A percentile compares a stretch with the other conserved stretches of the same genome.
phyloP scores from a whole-genome alignment of 2,888 invertebrate species.

The Linyphia triangularis region DNA sequence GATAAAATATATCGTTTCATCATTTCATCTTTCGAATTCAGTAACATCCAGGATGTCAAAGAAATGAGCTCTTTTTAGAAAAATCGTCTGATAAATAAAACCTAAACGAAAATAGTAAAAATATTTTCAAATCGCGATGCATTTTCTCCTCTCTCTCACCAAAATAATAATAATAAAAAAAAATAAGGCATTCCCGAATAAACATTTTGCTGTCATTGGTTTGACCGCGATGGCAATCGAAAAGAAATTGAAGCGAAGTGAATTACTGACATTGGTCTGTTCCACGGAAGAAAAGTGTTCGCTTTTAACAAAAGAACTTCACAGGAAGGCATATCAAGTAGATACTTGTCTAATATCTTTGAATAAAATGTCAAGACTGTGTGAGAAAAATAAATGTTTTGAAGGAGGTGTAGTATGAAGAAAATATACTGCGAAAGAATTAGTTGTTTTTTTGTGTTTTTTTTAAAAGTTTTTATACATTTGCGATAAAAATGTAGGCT shows the following conservation, averaged over 20 bases:
- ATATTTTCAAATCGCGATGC: not conserved
- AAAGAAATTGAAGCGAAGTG: constrained; percentile 41
- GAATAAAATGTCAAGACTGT: constrained; percentile 1
- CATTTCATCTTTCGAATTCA: constrained; percentile 7
- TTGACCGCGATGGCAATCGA: constrained; percentile 47
- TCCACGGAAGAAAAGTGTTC: constrained; percentile 22
- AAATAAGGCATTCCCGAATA: constrained; percentile 36
- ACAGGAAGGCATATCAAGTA: not conserved
- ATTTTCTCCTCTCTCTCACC: not conserved
- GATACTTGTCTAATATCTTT: not conserved
- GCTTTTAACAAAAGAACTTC: not conserved
- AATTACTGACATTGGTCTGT: constrained; percentile 38
- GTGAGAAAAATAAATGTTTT: not conserved
- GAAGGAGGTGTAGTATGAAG: not conserved
- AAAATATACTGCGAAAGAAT: not conserved
- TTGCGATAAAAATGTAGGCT: not conserved
- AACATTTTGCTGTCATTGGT: constrained; percentile 51
- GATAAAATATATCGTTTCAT: constrained; percentile 25
- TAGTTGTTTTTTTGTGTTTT: not conserved
- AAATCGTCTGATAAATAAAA: constrained; percentile 13
- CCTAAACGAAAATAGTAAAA: constrained; percentile 12
- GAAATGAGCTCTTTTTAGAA: not conserved
- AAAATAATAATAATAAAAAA: constrained; percentile 50
- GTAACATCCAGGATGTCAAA: not conserved
- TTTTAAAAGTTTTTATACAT: not conserved